Conservation (phyloP, 1,140 invertebrate species). For the Leguminivora glycinivorella region DNA sequence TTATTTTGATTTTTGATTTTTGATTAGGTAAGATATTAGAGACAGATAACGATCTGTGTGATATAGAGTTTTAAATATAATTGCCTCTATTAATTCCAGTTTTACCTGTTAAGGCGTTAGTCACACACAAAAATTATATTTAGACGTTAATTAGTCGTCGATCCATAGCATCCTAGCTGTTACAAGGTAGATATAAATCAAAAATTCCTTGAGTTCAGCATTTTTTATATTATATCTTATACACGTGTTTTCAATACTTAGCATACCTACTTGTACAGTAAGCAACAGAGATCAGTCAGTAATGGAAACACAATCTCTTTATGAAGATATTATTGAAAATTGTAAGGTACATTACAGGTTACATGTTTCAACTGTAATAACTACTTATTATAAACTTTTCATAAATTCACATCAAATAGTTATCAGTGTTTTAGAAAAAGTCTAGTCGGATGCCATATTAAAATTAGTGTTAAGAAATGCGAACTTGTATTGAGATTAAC, state of each 20-base stretch:
- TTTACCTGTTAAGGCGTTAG: neutral
- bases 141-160: neutral
- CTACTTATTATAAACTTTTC: too few species aligned
- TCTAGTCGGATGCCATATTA: neutral
- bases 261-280: neutral
- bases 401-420: too few species aligned
- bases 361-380: too few species aligned
- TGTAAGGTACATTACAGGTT: too few species aligned
- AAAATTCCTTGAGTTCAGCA: neutral
- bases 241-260: neutral
- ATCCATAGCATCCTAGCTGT: slow-evolving; percentile 11
- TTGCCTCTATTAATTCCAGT: neutral
- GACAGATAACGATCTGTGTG: neutral
- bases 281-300: neutral
- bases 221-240: neutral
- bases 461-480: neutral
- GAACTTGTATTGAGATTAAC: neutral
- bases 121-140: neutral
- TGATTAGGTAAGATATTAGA: neutral
- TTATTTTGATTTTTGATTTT: too few species aligned
- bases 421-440: too few species aligned
- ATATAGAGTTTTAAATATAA: neutral
- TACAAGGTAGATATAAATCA: neutral
- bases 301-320: neutral
- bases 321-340: too few species aligned